These are phyloP conservation scores for Amphiprion percula DNA, from an alignment of 2,113 vertebrate genomes.

Conservation along the genomic window DNA sequence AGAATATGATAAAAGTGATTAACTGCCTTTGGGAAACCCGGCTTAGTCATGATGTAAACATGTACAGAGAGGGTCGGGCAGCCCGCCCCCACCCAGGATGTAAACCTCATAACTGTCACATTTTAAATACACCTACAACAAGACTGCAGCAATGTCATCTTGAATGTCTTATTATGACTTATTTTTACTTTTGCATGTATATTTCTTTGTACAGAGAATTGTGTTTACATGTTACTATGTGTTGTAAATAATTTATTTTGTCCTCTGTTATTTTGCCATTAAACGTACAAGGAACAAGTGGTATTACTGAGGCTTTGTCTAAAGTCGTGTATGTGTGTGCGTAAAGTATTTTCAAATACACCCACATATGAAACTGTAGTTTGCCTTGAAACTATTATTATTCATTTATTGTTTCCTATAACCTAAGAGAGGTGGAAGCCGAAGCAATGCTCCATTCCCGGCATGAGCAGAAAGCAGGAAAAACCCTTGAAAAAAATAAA, in stretches of 20 bases:
- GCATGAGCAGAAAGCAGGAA: conserved; percentile 18
- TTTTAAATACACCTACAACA: conserved; percentile 84
- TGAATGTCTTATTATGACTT: conserved; percentile 87
- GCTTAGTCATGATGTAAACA: conserved; percentile 86
- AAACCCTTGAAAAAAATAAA: conserved; percentile 1
- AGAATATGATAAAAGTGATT: conserved; percentile 34
- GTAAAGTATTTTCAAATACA: not conserved
- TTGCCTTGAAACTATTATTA: not conserved
- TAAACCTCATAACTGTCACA: conserved; percentile 89
- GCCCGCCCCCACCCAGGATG: conserved; percentile 85
- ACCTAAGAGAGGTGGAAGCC: not conserved
- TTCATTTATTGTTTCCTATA: conserved; percentile 35
- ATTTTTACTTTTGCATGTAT: conserved; percentile 97
- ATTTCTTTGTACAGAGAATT: conserved; percentile 96
- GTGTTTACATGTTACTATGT: conserved; percentile 92
- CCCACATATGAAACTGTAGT: not conserved
- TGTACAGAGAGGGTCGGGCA: conserved; percentile 90
- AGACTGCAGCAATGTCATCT: conserved; percentile 81
- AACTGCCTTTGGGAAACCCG: conserved; percentile 67
- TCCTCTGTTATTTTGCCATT: conserved; percentile 96
- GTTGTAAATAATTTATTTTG: conserved; percentile 98
- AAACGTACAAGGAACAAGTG: conserved; percentile 89
- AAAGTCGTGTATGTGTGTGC: too few relatives aligned
- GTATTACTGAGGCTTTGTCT: not conserved
- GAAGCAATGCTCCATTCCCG: not conserved